Percentiles rank a stretch among this genome's conserved stretches.
Evolutionary conservation across 2,888 invertebrate species (phyloP).

Genomic region (Papilio elwesi): DNA sequence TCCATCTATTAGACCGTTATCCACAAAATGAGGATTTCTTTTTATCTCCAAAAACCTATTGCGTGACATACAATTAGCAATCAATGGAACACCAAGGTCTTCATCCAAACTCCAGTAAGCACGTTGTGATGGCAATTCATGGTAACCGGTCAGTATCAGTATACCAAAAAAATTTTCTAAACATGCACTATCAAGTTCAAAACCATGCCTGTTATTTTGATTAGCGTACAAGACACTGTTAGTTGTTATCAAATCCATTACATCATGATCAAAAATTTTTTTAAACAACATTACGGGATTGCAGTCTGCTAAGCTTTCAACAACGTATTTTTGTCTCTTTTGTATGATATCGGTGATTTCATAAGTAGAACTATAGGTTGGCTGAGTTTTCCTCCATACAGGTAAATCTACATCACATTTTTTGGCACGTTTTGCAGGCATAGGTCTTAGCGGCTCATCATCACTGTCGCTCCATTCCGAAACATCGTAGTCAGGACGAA

Average conservation of each 20-base stretch:
- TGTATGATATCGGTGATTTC: constrained; percentile 44
- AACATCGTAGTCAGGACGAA: constrained; percentile 43
- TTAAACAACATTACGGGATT: constrained; percentile 44
- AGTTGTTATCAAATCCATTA: constrained; percentile 43
- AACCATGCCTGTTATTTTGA: constrained; percentile 44
- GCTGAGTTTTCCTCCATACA: constrained; percentile 44
- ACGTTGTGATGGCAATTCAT: constrained; percentile 51
- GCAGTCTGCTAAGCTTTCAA: constrained; percentile 45
- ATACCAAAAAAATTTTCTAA: constrained; percentile 42
- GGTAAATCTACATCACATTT: constrained; percentile 43
- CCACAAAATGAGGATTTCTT: constrained; percentile 44
- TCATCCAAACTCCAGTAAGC: constrained; percentile 54
- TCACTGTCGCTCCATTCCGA: constrained; percentile 41
- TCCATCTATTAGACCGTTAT: constrained; percentile 40
- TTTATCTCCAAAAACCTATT: constrained; percentile 46
- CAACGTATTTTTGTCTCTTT: constrained; percentile 44
- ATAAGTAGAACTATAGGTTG: constrained; percentile 44
- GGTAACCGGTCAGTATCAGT: constrained; percentile 52
- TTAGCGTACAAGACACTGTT: constrained; percentile 44
- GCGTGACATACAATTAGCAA: constrained; percentile 48
- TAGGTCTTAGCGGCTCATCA: constrained; percentile 44
- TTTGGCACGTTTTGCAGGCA: constrained; percentile 42
- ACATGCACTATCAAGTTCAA: constrained; percentile 42
- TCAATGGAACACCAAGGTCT: constrained; percentile 50
- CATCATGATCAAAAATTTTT: constrained; percentile 44